phyloP scores from a whole-genome alignment of 2,113 vertebrate species.

The Dermatemys mawii region DNA sequence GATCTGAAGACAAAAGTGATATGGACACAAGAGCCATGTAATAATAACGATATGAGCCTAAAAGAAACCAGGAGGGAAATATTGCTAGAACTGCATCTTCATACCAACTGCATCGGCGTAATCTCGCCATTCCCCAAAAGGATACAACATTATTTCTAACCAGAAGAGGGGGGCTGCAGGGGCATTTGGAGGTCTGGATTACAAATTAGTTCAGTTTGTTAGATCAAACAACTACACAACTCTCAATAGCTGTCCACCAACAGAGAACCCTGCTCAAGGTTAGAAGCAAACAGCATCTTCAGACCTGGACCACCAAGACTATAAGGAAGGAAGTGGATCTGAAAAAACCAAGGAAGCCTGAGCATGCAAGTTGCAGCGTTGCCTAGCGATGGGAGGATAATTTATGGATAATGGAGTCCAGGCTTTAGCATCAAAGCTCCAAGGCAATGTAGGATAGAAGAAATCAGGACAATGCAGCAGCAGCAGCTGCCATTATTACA shows the following conservation, averaged over 20 bases:
- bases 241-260: neutral
- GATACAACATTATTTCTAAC: fast-evolving
- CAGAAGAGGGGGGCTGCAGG: fast-evolving
- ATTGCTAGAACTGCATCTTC: neutral
- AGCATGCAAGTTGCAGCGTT: fast-evolving
- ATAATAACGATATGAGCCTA: neutral
- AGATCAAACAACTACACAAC: neutral
- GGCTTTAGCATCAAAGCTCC: neutral
- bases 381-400: neutral
- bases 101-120: neutral
- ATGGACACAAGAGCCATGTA: neutral
- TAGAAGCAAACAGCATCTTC: neutral
- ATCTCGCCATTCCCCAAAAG: fast-evolving
- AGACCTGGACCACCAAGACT: neutral
- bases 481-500: neutral
- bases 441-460: neutral
- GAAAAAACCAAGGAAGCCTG: neutral
- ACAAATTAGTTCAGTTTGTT: neutral
- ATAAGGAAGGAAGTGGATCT: neutral
- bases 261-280: neutral
- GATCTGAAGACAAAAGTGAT: neutral
- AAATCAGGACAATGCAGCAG: neutral
- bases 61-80: neutral
- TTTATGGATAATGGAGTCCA: fast-evolving
- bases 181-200: too few relatives aligned